Evolutionary conservation across 2,888 invertebrate genomes (phyloP), one percentile per base, ranked within the genome.

Genomic region (Anagyrus pseudococci): DNA sequence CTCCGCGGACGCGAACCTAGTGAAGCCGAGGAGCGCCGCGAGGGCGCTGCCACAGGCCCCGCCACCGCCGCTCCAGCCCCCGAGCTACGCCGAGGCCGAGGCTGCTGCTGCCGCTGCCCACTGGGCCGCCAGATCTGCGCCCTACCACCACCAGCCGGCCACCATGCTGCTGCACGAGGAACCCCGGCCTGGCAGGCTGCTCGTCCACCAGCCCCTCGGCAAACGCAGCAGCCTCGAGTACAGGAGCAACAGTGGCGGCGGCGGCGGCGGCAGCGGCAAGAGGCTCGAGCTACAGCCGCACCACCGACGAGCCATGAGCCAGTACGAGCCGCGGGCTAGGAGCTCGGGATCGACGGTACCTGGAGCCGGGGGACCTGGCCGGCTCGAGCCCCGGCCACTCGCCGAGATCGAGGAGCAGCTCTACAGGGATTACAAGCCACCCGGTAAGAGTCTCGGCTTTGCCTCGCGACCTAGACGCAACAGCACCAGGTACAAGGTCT

Each of bases 401-500:
- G 43, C 67, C 4, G 72, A 73, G 15, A 67, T 67, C 49, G 70
- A 72, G 43, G 67, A 72, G 7, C 65, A 72, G 7, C 65, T 60
- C 13, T 44, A 54, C 33, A 53, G 20, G 26, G 62, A 62, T 17
- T 63, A 54, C 15, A 37, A 47, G 64, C 15, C 64, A 53, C 20
- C 67, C 37, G 40, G 29, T 3, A 53, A 48, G 26, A 44, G 2
- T 33, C 56, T 61, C 2, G 26, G 67, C 1, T 55, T 69, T 6
- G 55, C 60, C 0, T 62, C 70, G 26, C 66, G 71, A 19, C 67
- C 71, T 19, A 71, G 75, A 54, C 67, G 73, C n/a, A 74, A 76
- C 63, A 75, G 76, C 49, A 75, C 74, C 1, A 72, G 76, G 57
- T 77, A 76, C 62, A 75, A 77, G 52, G 75, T 76, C 58, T 72